Conservation (phyloP, 2,797 vertebrate genomes). For the Liasis olivaceus region DNA sequence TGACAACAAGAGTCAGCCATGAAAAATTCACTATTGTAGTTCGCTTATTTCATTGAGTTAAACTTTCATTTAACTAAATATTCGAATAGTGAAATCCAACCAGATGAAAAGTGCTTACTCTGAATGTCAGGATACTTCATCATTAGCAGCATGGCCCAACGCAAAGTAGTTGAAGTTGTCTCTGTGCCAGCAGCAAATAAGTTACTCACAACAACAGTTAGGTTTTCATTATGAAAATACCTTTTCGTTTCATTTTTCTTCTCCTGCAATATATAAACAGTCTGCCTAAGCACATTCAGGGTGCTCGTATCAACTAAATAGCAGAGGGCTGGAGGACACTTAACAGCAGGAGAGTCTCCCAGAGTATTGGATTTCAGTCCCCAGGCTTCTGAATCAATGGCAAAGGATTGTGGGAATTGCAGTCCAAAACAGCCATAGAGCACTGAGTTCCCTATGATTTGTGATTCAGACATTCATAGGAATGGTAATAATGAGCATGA, state of each 20-base stretch:
- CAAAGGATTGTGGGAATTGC: background rate
- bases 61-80: background rate
- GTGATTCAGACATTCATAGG: background rate
- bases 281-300: background rate
- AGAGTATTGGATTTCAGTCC: background rate
- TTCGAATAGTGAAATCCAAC: background rate
- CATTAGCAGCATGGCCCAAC: slow-evolving; percentile 66
- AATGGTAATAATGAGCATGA: background rate
- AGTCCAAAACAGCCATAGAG: background rate
- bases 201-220: slow-evolving; percentile 34
- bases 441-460: background rate
- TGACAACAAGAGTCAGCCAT: background rate
- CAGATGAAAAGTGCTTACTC: slow-evolving; percentile 41
- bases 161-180: slow-evolving; percentile 64
- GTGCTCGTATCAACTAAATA: background rate
- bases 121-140: slow-evolving; percentile 67
- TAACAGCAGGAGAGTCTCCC: background rate
- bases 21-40: background rate
- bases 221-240: slow-evolving; percentile 50
- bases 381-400: background rate
- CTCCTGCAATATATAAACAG: slow-evolving; percentile 21
- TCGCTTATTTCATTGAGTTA: background rate
- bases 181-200: slow-evolving; percentile 65
- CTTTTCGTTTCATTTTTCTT: background rate
- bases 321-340: background rate